Evolutionary conservation across 2,888 invertebrate genomes (phyloP).

Genomic region (Augochlorella aurata): DNA sequence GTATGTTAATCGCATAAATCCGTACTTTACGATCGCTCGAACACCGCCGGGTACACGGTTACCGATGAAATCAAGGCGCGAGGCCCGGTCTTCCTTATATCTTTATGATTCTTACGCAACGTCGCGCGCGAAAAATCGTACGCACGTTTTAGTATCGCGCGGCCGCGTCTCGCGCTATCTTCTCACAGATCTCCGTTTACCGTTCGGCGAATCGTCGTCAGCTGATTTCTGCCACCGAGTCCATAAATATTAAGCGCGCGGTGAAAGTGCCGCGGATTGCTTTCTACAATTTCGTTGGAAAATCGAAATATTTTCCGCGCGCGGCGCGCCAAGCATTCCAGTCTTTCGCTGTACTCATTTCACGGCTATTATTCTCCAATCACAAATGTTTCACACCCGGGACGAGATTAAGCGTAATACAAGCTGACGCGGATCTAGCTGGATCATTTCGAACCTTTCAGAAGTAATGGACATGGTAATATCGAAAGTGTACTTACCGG

Average conservation of each 20-base stretch:
- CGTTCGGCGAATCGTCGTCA: not conserved
- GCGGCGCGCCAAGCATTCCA: not conserved
- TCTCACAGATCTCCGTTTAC: conserved; percentile 40
- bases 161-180: conserved; percentile 40
- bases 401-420: too few species aligned
- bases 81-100: conserved; percentile 61
- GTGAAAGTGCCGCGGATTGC: conserved; percentile 1
- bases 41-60: conserved; percentile 60
- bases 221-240: conserved; percentile 1
- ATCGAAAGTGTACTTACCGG: too few species aligned
- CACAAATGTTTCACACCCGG: too few species aligned
- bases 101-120: conserved; percentile 64
- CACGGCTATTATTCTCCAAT: not conserved
- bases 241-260: not conserved
- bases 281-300: not conserved
- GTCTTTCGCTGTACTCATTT: too few species aligned
- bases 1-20: conserved; percentile 59
- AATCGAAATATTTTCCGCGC: not conserved
- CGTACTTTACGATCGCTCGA: conserved; percentile 64
- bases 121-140: conserved; percentile 47
- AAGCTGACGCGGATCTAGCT: too few species aligned
- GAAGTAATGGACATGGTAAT: too few species aligned
- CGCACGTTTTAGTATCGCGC: conserved; percentile 13
- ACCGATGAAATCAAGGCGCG: conserved; percentile 62
- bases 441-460: too few species aligned